Evolutionary conservation across 2,888 invertebrate genomes (phyloP).

Genomic region (Neoaliturus tenellus): DNA sequence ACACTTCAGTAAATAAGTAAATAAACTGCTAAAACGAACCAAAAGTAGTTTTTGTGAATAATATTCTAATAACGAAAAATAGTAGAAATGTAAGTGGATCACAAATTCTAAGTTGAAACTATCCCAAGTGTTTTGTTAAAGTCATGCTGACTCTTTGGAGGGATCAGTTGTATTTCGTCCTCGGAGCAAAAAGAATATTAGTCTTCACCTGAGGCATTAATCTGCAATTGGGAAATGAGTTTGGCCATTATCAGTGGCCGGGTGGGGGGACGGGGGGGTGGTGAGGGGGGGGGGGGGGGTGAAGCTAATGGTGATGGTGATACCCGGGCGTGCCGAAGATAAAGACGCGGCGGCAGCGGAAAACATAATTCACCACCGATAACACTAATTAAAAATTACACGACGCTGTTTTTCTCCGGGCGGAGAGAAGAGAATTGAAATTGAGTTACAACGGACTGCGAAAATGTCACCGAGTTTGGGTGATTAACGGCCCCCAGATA

Average conservation of each 20-base stretch:
- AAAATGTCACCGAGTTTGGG: conserved; percentile 53
- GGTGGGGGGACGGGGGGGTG: conserved; percentile 28
- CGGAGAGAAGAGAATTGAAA: conserved; percentile 54
- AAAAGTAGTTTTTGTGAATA: too few species aligned
- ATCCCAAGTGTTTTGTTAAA: too few species aligned
- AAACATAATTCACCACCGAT: conserved; percentile 57
- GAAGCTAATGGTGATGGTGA: conserved; percentile 58
- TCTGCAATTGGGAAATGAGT: conserved; percentile 53
- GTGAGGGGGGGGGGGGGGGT: conserved; percentile 50
- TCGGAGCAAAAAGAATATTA: neutral
- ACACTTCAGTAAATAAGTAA: too few species aligned
- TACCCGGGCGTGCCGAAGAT: conserved; percentile 54
- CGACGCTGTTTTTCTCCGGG: conserved; percentile 51
- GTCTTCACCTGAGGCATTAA: conserved; percentile 26
- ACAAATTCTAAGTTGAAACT: too few species aligned
- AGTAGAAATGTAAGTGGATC: too few species aligned
- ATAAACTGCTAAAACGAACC: too few species aligned
- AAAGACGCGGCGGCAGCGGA: conserved; percentile 44
- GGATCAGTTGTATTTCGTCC: too few species aligned
- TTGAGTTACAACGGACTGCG: conserved; percentile 54
- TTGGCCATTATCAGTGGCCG: conserved; percentile 52
- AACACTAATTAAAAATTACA: conserved; percentile 60
- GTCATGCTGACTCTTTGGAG: too few species aligned
- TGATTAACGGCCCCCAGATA: conserved; percentile 58
- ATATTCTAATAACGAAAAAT: too few species aligned